These are phyloP conservation scores for Tholera decimalis DNA, from an alignment of 2,888 invertebrate species.

Conservation along the genomic window DNA sequence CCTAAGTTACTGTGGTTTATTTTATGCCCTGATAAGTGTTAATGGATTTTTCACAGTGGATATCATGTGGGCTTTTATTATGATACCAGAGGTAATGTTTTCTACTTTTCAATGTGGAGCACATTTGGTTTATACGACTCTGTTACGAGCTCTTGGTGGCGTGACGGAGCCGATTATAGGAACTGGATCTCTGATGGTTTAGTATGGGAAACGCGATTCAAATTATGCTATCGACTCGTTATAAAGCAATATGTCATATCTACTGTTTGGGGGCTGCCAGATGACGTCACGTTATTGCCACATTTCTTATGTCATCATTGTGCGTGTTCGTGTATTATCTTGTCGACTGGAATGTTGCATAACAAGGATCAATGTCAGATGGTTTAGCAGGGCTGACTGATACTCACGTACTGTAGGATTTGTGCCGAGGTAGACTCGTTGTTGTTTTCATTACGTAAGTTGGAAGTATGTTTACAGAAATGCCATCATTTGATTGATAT, in stretches of 20 bases:
- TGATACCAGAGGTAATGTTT: conserved; percentile 79
- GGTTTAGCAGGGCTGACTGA: conserved; percentile 29
- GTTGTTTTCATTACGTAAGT: conserved; percentile 18
- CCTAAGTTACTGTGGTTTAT: conserved; percentile 75
- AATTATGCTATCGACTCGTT: conserved; percentile 55
- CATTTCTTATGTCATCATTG: conserved; percentile 60
- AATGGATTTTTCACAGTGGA: conserved; percentile 82
- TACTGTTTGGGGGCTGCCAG: conserved; percentile 28
- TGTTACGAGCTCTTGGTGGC: conserved; percentile 79
- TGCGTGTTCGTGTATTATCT: conserved; percentile 47
- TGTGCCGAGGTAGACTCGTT: background rate
- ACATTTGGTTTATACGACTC: conserved; percentile 79
- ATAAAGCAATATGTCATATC: conserved; percentile 51
- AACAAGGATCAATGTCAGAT: conserved; percentile 58
- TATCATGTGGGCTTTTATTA: conserved; percentile 83
- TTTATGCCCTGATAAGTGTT: conserved; percentile 81
- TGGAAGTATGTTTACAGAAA: background rate
- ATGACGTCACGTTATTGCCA: conserved; percentile 59
- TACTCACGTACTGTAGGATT: conserved; percentile 2
- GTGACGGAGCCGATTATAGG: conserved; percentile 82
- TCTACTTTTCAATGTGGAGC: conserved; percentile 81
- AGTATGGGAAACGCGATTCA: conserved; percentile 53
- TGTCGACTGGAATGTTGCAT: conserved; percentile 47
- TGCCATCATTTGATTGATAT: background rate
- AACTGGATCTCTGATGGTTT: conserved; percentile 52